Conservation (phyloP, 2,797 vertebrate species). For the Tapirus indicus region DNA sequence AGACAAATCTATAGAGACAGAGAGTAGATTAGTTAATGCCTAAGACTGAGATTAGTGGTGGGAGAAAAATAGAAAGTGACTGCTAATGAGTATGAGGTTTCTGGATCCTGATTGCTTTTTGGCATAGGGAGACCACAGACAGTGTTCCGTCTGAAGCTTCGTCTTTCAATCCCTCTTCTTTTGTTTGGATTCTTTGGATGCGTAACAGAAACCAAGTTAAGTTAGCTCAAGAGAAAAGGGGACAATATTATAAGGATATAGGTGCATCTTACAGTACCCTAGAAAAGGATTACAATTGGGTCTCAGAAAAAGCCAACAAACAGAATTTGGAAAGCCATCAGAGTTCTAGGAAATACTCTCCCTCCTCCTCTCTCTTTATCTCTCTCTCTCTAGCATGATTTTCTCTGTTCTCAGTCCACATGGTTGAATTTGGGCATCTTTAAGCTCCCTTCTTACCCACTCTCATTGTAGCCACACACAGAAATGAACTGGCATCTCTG, state of each 20-base stretch:
- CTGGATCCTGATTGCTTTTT: not conserved
- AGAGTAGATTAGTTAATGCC: not conserved
- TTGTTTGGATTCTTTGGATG: not conserved
- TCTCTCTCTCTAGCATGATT: not conserved
- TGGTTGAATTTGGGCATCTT: not conserved
- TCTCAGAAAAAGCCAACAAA: constrained; percentile 27
- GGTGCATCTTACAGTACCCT: not conserved
- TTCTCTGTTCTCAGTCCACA: not conserved
- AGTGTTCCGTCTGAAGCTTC: not conserved
- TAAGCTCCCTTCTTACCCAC: not conserved
- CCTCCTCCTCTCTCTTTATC: not conserved
- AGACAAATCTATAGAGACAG: not conserved
- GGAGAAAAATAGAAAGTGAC: constrained; percentile 3
- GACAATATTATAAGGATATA: not conserved
- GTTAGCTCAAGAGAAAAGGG: not conserved
- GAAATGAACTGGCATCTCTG: not conserved
- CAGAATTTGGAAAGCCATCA: not conserved
- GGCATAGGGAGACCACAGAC: not conserved
- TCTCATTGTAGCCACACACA: not conserved
- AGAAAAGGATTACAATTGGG: not conserved
- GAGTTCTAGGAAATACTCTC: not conserved
- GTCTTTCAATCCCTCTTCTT: not conserved
- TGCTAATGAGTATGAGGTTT: not conserved
- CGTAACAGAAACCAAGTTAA: not conserved
- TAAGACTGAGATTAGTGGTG: not conserved